Conservation (phyloP, 2,888 invertebrate species). For the Carterocephalus palaemon region DNA sequence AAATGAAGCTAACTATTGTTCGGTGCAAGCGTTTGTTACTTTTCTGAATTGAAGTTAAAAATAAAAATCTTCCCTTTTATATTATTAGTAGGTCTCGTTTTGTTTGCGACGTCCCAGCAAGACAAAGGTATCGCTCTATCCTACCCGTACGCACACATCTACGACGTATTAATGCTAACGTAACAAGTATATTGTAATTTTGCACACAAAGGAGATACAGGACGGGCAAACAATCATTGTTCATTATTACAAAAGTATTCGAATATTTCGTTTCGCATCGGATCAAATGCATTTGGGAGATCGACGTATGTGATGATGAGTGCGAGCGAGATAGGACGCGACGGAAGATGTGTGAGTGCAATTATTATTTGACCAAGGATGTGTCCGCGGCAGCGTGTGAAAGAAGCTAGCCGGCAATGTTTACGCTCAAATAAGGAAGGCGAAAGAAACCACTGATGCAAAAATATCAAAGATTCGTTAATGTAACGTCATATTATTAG, state of each 20-base stretch:
- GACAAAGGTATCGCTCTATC: conserved; percentile 76
- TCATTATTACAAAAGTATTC: conserved; percentile 78
- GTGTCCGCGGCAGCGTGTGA: conserved; percentile 76
- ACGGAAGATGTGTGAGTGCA: conserved; percentile 63
- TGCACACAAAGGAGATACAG: conserved; percentile 76
- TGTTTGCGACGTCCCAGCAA: conserved; percentile 76
- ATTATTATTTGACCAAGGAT: conserved; percentile 79
- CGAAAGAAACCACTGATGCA: conserved; percentile 62
- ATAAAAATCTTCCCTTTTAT: conserved; percentile 78
- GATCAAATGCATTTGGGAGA: conserved; percentile 72
- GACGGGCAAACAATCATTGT: conserved; percentile 79
- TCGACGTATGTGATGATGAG: conserved; percentile 60
- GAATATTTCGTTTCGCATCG: conserved; percentile 76
- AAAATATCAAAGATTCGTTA: conserved; percentile 58
- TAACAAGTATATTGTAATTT: conserved; percentile 79
- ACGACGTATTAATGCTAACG: conserved; percentile 65
- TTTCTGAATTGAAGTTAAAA: conserved; percentile 78
- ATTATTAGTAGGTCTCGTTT: conserved; percentile 75
- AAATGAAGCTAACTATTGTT: conserved; percentile 75
- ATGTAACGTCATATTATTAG: conserved; percentile 57
- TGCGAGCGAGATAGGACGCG: conserved; percentile 52
- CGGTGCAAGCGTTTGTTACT: conserved; percentile 72
- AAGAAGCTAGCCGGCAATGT: conserved; percentile 73
- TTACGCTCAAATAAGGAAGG: conserved; percentile 76
- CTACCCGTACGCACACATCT: conserved; percentile 71